Conservation (phyloP, 2,888 invertebrate species). For the Ferrisia virgata region DNA sequence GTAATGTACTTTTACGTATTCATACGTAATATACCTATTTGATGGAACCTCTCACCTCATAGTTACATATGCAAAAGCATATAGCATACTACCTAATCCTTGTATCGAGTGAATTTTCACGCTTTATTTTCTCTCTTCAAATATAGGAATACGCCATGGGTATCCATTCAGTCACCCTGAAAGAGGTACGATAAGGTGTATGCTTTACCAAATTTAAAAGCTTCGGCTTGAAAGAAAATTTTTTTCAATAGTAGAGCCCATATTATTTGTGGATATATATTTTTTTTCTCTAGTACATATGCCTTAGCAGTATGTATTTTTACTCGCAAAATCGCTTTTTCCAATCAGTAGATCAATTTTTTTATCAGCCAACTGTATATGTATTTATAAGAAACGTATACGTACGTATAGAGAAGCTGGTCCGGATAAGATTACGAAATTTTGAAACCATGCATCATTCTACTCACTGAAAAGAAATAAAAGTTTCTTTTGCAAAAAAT, state of each 20-base stretch:
- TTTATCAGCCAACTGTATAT: not conserved
- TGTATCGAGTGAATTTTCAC: not conserved
- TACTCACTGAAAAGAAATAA: no score
- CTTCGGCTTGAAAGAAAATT: constrained; percentile 13
- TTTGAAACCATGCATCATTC: no score
- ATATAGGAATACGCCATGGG: constrained; percentile 39
- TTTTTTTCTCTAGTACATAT: not conserved
- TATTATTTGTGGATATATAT: not conserved
- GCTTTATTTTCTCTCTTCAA: not conserved
- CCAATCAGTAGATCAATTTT: not conserved
- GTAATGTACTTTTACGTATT: no score
- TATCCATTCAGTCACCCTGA: constrained; percentile 40
- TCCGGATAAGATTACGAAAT: no score
- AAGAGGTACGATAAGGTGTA: constrained; percentile 41
- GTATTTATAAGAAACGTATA: not conserved
- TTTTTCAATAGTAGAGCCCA: not conserved
- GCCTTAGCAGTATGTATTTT: not conserved
- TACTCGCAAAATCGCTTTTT: not conserved
- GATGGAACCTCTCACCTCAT: not conserved
- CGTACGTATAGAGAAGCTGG: no score
- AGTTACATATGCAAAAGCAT: not conserved
- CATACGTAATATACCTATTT: not conserved
- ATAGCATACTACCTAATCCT: not conserved
- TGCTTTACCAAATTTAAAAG: constrained; percentile 1
- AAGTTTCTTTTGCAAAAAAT: no score